phyloP scores from a whole-genome alignment of 2,113 vertebrate species.

The Nanorana parkeri region DNA sequence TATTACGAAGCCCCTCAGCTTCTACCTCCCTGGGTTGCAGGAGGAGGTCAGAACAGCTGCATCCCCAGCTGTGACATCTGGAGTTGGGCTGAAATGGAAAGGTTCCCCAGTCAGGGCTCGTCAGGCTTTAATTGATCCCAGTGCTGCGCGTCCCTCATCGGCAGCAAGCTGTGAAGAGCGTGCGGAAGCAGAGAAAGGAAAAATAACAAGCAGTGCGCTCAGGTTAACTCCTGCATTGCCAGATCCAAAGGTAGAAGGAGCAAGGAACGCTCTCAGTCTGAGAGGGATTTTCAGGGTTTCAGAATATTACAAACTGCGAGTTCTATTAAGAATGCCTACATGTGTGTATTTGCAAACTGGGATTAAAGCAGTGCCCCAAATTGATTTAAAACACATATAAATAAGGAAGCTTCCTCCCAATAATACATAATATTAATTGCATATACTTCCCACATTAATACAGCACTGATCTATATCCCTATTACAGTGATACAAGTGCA shows the following conservation, averaged over 20 bases:
- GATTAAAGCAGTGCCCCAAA: too few species aligned
- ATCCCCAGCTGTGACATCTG: constrained; percentile 62
- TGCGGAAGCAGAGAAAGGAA: constrained; percentile 9
- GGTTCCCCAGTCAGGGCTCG: constrained; percentile 58
- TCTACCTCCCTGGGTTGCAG: constrained; percentile 61
- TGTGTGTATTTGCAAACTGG: too few species aligned
- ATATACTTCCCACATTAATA: too few species aligned
- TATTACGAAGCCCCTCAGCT: constrained; percentile 46
- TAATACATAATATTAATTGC: too few species aligned
- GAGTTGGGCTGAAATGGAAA: constrained; percentile 62
- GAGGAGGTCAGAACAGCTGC: constrained; percentile 62
- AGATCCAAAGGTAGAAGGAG: not conserved
- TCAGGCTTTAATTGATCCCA: constrained; percentile 70
- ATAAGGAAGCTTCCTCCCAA: too few species aligned
- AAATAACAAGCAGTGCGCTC: constrained; percentile 51
- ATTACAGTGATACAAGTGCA: too few species aligned
- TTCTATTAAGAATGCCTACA: too few species aligned
- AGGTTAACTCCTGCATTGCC: constrained; percentile 14
- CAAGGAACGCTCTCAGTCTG: not conserved
- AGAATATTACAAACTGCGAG: too few species aligned
- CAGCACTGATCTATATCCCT: too few species aligned
- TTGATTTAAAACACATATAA: too few species aligned
- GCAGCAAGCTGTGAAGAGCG: constrained; percentile 57
- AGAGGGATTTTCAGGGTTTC: not conserved
- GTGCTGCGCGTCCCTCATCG: constrained; percentile 60